Conservation (phyloP, 2,888 invertebrate genomes). For the Itoplectis maculator region DNA sequence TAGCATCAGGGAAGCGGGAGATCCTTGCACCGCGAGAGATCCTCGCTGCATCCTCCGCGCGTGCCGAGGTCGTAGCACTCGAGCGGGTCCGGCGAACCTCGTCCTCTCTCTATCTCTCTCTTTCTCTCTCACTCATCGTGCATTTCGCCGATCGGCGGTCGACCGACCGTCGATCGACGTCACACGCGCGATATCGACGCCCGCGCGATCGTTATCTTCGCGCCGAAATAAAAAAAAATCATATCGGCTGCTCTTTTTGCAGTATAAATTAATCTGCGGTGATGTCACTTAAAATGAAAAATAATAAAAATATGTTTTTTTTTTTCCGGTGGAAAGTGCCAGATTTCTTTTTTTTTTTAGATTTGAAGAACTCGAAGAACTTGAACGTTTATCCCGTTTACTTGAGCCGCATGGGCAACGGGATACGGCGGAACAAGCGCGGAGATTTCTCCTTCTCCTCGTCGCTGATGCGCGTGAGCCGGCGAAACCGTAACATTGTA, state of each 20-base stretch:
- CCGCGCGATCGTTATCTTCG: neutral
- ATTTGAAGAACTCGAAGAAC: too few species aligned
- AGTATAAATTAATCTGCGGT: neutral
- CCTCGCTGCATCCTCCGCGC: constrained; percentile 65
- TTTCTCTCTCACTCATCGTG: too few species aligned
- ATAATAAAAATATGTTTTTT: too few species aligned
- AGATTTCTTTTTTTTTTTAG: too few species aligned
- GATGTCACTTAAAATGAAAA: neutral
- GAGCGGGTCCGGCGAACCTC: neutral
- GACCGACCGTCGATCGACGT: neutral
- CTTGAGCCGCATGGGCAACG: neutral
- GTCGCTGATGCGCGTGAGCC: neutral
- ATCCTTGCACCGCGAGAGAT: constrained; percentile 74
- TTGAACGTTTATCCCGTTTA: too few species aligned
- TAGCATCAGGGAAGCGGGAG: constrained; percentile 43
- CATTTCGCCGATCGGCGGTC: neutral
- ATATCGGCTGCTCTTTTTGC: too few species aligned
- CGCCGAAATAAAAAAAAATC: neutral
- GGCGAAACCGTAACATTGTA: neutral
- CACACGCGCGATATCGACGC: neutral
- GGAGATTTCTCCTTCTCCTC: constrained; percentile 7
- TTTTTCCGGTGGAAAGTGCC: too few species aligned
- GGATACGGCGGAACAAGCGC: constrained; percentile 30
- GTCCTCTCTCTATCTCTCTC: too few species aligned
- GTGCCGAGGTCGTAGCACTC: constrained; percentile 50